Evolutionary conservation across 2,113 vertebrate genomes (phyloP), one percentile per base, ranked within the genome.

Genomic region (Nettapus auritus): DNA sequence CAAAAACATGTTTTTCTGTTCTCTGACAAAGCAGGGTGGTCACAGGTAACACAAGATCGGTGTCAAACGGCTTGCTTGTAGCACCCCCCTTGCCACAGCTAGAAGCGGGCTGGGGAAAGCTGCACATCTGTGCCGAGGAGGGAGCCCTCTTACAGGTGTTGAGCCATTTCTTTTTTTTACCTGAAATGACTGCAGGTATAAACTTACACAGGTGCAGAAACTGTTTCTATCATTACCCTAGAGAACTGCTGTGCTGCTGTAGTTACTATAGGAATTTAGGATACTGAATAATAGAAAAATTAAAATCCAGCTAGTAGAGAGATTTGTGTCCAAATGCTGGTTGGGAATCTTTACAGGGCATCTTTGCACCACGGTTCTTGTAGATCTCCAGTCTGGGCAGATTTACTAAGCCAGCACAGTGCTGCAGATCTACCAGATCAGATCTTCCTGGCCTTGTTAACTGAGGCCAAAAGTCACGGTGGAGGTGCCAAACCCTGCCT

Each of bases 51-150:
- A 6, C 15, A 14, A 48, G 26, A 44, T 60, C 5, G 6, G 18
- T 13, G 33, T 76, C 48, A 34, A 75, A 34, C 31, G 57, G 38
- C 60, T 83, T 82, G 36, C 53, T 83, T 82, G 36, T 48, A 82
- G 34, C 21, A 75, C 3, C n/a, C 8, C 9, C 12, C 4, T 66
- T 62, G 50, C 7, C 28, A 44, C 20, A 26, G 31, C 36, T 42
- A 10, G n/a, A 68, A 78, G 25, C 33, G 66, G 22, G 13, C 40
- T 22, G 36, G 63, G 38, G 63, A 57, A 87, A 69, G 38, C 57
- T 69, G 7, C 2, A 0, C 34, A 8, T 4, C 19, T 60, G 34
- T 53, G 57, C 33, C 9, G 2, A 38, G 14, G 25, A 2, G 33
- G 14, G 25, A 28, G 10, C 53, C 34, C 16, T 67, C 48, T 75